These are phyloP conservation scores for Thalassophryne amazonica DNA, from an alignment of 2,797 vertebrate species.

Conservation along the genomic window DNA sequence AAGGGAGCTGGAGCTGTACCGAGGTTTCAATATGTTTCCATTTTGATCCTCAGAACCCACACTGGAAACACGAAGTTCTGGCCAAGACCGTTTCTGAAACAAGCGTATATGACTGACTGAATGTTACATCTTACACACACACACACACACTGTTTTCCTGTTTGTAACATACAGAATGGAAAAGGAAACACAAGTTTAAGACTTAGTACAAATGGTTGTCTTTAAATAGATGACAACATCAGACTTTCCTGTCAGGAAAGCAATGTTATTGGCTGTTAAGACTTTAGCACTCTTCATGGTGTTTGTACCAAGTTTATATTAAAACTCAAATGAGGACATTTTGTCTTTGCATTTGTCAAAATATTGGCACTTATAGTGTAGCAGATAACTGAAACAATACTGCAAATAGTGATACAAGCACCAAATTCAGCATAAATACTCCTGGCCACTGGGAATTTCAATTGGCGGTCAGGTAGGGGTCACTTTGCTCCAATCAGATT, in stretches of 20 bases:
- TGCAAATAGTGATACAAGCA: too few species aligned
- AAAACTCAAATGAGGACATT: too few species aligned
- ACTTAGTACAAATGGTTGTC: constrained; percentile 26
- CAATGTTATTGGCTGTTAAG: background rate
- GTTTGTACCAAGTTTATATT: too few species aligned
- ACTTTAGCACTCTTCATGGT: background rate
- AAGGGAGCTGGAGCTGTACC: constrained; percentile 58
- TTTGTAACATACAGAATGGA: constrained; percentile 43
- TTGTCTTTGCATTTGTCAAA: too few species aligned
- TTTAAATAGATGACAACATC: constrained; percentile 46
- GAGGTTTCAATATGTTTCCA: constrained; percentile 70
- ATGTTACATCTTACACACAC: constrained; percentile 62
- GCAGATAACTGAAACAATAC: too few species aligned
- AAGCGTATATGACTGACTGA: constrained; percentile 57
- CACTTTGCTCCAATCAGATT: too few species aligned
- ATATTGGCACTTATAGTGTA: too few species aligned
- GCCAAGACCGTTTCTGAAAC: constrained; percentile 70
- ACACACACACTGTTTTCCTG: too few species aligned
- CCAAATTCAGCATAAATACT: too few species aligned
- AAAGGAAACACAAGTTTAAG: constrained; percentile 42
- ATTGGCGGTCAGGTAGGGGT: too few species aligned
- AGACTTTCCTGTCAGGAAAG: constrained; percentile 17
- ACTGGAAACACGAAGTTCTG: constrained; percentile 58
- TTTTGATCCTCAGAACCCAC: constrained; percentile 68
- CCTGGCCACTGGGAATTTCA: too few species aligned